These are phyloP conservation scores for Nothoprocta pentlandii DNA, from an alignment of 2,113 vertebrate genomes.

Conservation along the genomic window DNA sequence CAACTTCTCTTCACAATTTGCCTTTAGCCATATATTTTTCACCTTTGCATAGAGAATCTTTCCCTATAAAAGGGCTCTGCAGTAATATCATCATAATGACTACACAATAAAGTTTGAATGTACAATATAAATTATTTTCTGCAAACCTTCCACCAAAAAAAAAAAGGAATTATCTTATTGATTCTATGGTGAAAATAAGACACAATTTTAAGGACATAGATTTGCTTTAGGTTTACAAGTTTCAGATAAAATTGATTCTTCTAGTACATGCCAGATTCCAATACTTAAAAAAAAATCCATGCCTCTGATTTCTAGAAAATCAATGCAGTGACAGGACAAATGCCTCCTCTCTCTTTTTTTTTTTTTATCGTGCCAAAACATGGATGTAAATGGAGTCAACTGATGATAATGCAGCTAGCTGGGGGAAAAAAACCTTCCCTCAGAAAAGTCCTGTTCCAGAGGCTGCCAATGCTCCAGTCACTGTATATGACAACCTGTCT, in stretches of 20 bases:
- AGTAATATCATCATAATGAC: neutral
- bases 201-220: neutral
- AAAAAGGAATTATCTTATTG: neutral
- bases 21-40: neutral
- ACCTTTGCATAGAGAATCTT: neutral
- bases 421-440: neutral
- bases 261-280: neutral
- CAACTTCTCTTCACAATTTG: neutral
- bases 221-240: neutral
- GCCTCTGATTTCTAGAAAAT: neutral
- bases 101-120: neutral
- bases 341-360: neutral
- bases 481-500: fast-evolving
- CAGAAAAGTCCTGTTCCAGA: neutral
- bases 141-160: neutral
- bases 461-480: neutral
- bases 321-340: neutral
- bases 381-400: neutral
- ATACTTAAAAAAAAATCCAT: neutral
- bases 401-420: neutral
- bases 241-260: neutral
- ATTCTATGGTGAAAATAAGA: neutral
- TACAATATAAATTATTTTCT: neutral
- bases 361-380: neutral
- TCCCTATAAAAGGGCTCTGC: neutral